A percentile compares a stretch with the other conserved stretches of the same genome.
Conservation (phyloP, 2,113 vertebrate species). For the Lynx canadensis region DNA sequence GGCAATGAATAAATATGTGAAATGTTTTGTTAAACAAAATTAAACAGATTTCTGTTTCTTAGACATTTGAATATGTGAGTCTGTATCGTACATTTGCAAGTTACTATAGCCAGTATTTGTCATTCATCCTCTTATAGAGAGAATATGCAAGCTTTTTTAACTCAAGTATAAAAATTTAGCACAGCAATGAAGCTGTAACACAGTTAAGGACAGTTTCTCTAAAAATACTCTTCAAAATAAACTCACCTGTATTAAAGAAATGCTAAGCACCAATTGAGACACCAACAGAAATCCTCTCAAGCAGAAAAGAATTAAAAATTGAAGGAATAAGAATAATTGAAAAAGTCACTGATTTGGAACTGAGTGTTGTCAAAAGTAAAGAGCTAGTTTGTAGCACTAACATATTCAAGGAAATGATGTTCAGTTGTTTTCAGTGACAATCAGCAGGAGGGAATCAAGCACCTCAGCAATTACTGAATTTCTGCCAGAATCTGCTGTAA, state of each 20-base stretch:
- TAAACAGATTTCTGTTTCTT: neutral
- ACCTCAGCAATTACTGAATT: conserved; percentile 66
- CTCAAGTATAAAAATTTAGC: conserved; percentile 33
- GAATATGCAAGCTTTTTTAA: neutral
- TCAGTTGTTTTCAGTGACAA: conserved; percentile 75
- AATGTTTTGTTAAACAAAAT: neutral
- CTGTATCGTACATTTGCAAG: neutral
- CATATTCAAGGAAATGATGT: conserved; percentile 61
- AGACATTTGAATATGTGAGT: neutral
- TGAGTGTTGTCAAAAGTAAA: conserved; percentile 68
- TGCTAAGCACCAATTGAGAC: conserved; percentile 55
- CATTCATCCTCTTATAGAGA: neutral
- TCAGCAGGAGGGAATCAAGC: conserved; percentile 54
- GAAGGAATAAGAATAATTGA: conserved; percentile 68
- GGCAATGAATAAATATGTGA: neutral
- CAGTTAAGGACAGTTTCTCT: conserved; percentile 1
- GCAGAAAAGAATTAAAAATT: conserved; percentile 70
- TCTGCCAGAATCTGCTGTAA: conserved; percentile 64
- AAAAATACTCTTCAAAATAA: conserved; percentile 59
- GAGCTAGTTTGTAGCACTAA: conserved; percentile 56
- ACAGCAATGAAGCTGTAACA: neutral
- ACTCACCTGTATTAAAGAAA: neutral
- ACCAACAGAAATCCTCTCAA: conserved; percentile 58
- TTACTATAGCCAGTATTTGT: neutral
- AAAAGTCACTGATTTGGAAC: conserved; percentile 78